Evolutionary conservation across 2,797 vertebrate species (phyloP).

Genomic region (Eremophila alpestris): DNA sequence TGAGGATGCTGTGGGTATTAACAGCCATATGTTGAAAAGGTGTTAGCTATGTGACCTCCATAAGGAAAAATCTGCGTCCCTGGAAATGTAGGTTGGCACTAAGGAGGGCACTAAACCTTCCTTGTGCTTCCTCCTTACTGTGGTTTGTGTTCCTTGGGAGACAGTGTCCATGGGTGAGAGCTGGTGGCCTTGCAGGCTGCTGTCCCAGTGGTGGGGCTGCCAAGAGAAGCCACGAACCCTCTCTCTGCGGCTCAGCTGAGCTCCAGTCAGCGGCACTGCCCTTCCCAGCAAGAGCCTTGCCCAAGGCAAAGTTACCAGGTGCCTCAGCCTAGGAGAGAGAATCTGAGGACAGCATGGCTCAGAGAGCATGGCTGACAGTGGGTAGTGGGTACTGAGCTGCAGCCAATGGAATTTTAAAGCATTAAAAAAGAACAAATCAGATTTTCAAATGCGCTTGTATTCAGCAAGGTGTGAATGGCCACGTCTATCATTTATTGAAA

Average conservation of each 20-base stretch:
- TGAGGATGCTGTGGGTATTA: not conserved
- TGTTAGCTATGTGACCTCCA: not conserved
- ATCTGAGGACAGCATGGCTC: not conserved
- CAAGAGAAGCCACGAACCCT: not conserved
- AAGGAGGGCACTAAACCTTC: not conserved
- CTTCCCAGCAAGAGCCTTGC: not conserved
- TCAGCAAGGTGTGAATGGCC: not conserved
- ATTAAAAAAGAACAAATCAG: not conserved
- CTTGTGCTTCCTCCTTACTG: not conserved
- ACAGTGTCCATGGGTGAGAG: fast-evolving
- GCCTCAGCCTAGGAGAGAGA: not conserved
- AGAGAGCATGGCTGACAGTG: not conserved
- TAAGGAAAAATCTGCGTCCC: not conserved
- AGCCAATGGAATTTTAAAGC: not conserved
- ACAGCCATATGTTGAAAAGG: not conserved
- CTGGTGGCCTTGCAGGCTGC: not conserved
- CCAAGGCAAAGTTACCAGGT: not conserved
- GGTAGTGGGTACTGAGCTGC: not conserved
- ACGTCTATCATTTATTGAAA: not conserved
- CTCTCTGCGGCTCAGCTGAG: fast-evolving
- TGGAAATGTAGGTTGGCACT: not conserved
- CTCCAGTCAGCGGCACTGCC: fast-evolving
- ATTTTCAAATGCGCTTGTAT: not conserved
- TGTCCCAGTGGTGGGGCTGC: not conserved
- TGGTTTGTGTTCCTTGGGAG: not conserved